Base-by-base conservation (phyloP, 2,113 vertebrate species). In the Leptosomus discolor region DNA sequence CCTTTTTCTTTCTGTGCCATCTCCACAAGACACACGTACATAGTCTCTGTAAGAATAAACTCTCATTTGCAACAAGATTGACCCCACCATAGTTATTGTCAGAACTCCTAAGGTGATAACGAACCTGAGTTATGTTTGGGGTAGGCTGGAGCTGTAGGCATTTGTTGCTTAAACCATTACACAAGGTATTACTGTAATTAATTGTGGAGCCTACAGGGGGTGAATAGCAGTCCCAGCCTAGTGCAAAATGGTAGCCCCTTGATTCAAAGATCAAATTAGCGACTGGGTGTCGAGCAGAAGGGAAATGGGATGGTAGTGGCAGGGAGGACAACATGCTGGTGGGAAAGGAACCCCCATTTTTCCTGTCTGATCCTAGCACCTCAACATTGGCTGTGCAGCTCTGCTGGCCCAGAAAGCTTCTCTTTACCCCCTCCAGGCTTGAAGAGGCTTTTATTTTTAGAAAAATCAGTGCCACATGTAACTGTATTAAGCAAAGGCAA, bases 301-400 rank as follows among this genome's bases (percentile, higher is more conserved):
- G 85, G 68, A 94, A 95, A 64, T 18, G 2, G 60, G 56, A 36
- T 81, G 32, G 2, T 23, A 30, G 6, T 20, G 27, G 82, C 22
- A 58, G 32, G 71, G 56, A 81, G 64, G 71, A 67, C 56, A 84
- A 3, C 83, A 86, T 37, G 94, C 95, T 93, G 88, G 75, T 96
- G 90, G 88, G 94, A 96, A 97, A 93, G 56, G 16, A 91, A 68
- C 64, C 24, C 11, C 84, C 37, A 43, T 16, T 95, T 90, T 96
- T 96, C 90, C 71, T 78, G 58, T 51, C 71, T 81, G 68, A 75
- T 75, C 39, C 51, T 29, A 91, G 68, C 79, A 71, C 56, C 56
- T 92, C 27, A 8, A 78, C 63, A 70, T 90, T 61, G 75, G 41
- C 39, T 2, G 0, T 27, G 45, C 27, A 76, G 57, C 14, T 48